Evolutionary conservation across 2,888 invertebrate species (phyloP), one percentile per base, ranked within the genome.

Genomic region (Eupithecia inturbata): DNA sequence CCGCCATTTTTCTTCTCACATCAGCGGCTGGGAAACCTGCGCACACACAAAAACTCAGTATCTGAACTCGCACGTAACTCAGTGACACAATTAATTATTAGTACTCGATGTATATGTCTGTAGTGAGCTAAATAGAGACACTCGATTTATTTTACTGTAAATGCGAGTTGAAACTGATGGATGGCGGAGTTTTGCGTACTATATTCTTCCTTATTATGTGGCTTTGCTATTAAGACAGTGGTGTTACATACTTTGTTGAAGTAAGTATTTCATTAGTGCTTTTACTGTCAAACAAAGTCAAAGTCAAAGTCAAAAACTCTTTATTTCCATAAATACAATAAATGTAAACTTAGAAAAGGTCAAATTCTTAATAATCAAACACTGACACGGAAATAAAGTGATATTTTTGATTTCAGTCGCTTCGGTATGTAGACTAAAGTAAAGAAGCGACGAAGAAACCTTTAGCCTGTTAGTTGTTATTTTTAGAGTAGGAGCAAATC

Each of bases 1-100:
- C 39, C 66, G 66, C 39, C 66, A 39, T 66, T 39, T 22, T 39
- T 36, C 31, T 70, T 75, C 72, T 62, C 16, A 71, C 73, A 66
- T 66, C 66, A 9, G 10, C 5, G 36, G 12, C 66, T 14, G 83
- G 82, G 84, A 85, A 87, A 85, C 84, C 82, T 75, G 70, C 66
- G 78, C 72, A 74, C 36, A 78, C 71, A 77, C 78, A 85, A 84
- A 86, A 86, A 87, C 79, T 72, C 77, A 68, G 70, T 77, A 77
- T 78, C 78, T 79, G 77, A 77, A 78, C 79, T 82, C 79, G 79
- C 80, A 77, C 75, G 72, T 70, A 69, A 64, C 73, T 67, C 75
- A 77, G 73, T 83, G 84, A 82, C 82, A 85, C 81, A 81, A 82
- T 81, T 82, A 81, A 71, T 69, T 71, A 71, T 76, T 71, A 72